Evolutionary conservation across 1,140 invertebrate genomes (phyloP), one percentile per base, ranked within the genome.

Genomic region (Helicoverpa armigera): DNA sequence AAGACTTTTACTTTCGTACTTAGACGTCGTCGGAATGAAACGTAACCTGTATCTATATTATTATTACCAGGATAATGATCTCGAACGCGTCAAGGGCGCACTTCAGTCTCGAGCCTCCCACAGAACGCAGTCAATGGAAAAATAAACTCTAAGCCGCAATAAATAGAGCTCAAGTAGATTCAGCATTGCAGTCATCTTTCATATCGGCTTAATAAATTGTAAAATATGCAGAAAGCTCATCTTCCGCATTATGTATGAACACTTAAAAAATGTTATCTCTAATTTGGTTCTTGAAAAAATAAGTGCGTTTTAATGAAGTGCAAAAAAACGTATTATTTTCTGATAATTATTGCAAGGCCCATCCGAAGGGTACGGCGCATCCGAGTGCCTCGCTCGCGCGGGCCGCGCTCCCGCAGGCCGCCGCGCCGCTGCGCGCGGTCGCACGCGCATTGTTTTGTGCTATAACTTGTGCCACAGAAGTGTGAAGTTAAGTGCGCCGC

Each of bases 391-490:
- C 48, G 50, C 70, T 43, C 35, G 53, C 70, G 70, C 18, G 54
- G 53, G 70, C 48, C 67, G 69, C 50, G 50, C 35, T 23, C 10
- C 50, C n/a, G 53, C 58, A 73, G 70, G 70, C 70, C 70, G 70
- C 35, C 70, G 70, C 35, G 35, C 35, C 35, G 9, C 35, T 14
- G 31, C 14, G n/a, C 58, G 53, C 53, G 53, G 54, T 73, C 70
- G 70, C 69, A 43, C 69, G 11, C 9, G 53, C 53, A 43, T 73
- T 73, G 70, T 73, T 58, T 56, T 43, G 11, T 18, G 69, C 70
- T 73, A 53, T 58, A 56, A 16, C 11, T 72, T 56, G 54, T 18
- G 3, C 31, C 14, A 35, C 13, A 43, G 7, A n/a, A 29, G 14
- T 23, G 23, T 23, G 23, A 70, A 14, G 16, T 11, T 23, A 10